phyloP scores from a whole-genome alignment of 2,888 invertebrate species.

The Monoplex corrugatus region DNA sequence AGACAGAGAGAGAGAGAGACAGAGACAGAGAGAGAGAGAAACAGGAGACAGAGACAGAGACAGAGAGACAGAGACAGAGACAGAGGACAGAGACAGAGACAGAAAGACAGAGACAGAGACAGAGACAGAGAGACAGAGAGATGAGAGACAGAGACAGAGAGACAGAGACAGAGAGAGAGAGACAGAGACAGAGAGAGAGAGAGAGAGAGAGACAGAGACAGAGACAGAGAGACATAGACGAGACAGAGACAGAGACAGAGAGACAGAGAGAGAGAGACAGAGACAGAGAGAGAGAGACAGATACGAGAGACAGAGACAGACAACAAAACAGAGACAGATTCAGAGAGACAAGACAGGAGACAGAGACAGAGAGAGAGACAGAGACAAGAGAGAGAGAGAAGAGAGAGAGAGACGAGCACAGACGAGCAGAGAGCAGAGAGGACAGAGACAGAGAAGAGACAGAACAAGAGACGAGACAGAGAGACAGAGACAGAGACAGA shows the following conservation, averaged over 20 bases:
- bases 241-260: neutral
- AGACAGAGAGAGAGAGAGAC: neutral
- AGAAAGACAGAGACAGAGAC: neutral
- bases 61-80: neutral
- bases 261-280: conserved; percentile 29
- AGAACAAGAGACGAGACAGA: neutral
- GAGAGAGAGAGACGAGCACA: neutral
- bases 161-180: neutral
- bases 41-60: conserved; percentile 14
- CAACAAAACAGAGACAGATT: conserved; percentile 7
- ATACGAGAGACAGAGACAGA: conserved; percentile 4
- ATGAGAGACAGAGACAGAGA: neutral
- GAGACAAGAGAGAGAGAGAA: neutral
- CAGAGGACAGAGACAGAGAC: neutral
- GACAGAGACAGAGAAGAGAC: neutral
- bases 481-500: no score
- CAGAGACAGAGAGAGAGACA: neutral
- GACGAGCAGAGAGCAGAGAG: no score
- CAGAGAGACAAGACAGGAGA: no score
- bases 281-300: no score
- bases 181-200: neutral
- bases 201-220: conserved; percentile 39
- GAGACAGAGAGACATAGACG: conserved; percentile 30
- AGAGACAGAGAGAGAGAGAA: conserved; percentile 27
- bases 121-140: neutral